A percentile compares a stretch with the other conserved stretches of the same genome.
These are phyloP conservation scores for Leptinotarsa texana DNA, from an alignment of 1,140 invertebrate species.

Conservation along the genomic window DNA sequence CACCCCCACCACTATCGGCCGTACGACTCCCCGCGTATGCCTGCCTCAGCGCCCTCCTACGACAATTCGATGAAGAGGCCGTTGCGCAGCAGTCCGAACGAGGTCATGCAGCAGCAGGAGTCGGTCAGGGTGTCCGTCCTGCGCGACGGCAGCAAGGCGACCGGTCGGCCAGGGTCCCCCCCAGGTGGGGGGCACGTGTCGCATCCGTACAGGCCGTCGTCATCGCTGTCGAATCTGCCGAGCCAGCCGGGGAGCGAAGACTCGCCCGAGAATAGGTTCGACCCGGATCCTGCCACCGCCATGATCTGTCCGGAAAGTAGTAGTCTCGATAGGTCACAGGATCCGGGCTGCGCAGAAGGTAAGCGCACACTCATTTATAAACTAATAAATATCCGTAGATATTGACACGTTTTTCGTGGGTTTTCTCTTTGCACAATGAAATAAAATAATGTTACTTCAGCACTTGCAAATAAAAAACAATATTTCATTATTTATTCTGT, in stretches of 20 bases:
- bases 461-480: too few species aligned
- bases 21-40: constrained; percentile 55
- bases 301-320: constrained; percentile 51
- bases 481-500: too few species aligned
- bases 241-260: constrained; percentile 51
- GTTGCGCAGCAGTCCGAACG: constrained; percentile 57
- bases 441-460: too few species aligned
- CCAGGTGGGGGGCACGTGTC: constrained; percentile 40
- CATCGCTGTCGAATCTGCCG: constrained; percentile 47
- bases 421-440: too few species aligned
- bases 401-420: too few species aligned
- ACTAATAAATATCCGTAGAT: too few species aligned
- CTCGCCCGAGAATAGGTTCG: constrained; percentile 49
- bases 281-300: constrained; percentile 52
- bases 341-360: constrained; percentile 59
- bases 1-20: constrained; percentile 54
- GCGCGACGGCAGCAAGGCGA: constrained; percentile 63
- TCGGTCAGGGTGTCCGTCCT: constrained; percentile 66
- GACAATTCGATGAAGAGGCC: constrained; percentile 57
- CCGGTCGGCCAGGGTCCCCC: constrained; percentile 58
- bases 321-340: constrained; percentile 49
- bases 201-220: constrained; percentile 49
- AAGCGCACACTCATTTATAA: constrained; percentile 13
- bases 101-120: constrained; percentile 49
- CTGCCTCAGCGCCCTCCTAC: constrained; percentile 58